phyloP scores from a whole-genome alignment of 2,113 vertebrate species.

The Phodopus roborovskii region DNA sequence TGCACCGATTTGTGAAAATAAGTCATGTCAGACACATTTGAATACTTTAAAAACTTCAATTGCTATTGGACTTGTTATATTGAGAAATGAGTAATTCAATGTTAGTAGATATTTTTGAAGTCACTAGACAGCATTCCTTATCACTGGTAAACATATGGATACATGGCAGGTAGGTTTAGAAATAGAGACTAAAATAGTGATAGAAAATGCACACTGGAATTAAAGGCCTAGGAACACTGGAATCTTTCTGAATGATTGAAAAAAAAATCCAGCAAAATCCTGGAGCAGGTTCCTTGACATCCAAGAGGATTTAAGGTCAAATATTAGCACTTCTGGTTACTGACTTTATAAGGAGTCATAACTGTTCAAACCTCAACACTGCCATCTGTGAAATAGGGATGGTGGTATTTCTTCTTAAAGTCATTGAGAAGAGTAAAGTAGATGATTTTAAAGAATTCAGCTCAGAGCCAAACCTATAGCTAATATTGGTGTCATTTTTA shows the following conservation, averaged over 20 bases:
- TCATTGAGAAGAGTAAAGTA: not conserved
- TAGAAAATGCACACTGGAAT: not conserved
- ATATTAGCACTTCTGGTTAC: not conserved
- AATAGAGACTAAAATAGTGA: not conserved
- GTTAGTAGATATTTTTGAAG: not conserved
- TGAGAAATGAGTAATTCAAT: conserved; percentile 44
- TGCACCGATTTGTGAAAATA: conserved; percentile 66
- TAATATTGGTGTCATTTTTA: not conserved
- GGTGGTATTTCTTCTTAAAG: not conserved
- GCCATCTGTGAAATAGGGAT: not conserved
- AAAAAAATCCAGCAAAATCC: not conserved
- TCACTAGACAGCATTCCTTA: not conserved
- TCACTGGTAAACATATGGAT: not conserved
- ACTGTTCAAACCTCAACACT: not conserved
- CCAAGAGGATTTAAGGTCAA: not conserved
- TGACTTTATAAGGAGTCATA: not conserved
- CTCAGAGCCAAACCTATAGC: not conserved
- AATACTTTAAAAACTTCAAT: conserved; percentile 72
- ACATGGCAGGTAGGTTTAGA: not conserved
- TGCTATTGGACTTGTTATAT: conserved; percentile 46
- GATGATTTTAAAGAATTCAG: not conserved
- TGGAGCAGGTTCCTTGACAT: not conserved
- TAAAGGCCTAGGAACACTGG: not conserved
- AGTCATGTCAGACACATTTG: conserved; percentile 76
- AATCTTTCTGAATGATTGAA: not conserved